phyloP scores from a whole-genome alignment of 2,888 invertebrate genomes.

The Lepeophtheirus nordmannii region DNA sequence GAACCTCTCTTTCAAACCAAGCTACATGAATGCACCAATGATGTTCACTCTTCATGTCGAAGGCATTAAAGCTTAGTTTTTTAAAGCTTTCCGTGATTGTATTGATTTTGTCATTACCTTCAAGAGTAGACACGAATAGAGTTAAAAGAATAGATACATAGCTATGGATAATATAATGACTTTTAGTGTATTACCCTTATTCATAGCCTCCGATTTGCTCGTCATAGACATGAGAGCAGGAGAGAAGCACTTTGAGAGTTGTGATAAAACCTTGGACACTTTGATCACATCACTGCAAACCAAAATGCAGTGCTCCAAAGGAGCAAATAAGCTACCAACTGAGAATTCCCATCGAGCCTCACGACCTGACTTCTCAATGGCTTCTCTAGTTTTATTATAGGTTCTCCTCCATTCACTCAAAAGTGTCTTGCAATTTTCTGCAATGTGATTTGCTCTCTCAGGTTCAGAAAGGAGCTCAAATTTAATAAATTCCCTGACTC shows the following conservation, averaged over 20 bases:
- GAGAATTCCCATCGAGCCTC: slow-evolving; percentile 24
- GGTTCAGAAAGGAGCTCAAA: background rate
- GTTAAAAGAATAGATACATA: no score
- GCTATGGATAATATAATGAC: background rate
- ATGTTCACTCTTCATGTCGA: slow-evolving; percentile 8
- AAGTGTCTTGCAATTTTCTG: background rate
- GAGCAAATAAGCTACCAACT: slow-evolving; percentile 3
- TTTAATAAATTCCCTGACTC: background rate
- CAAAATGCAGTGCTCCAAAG: slow-evolving; percentile 5
- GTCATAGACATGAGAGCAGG: background rate
- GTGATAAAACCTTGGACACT: slow-evolving; percentile 4
- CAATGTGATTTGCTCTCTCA: background rate
- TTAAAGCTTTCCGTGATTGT: slow-evolving; percentile 13
- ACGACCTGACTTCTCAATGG: slow-evolving; percentile 18
- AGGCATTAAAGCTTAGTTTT: slow-evolving; percentile 1
- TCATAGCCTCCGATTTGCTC: slow-evolving; percentile 8
- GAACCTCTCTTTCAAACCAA: slow-evolving; percentile 24
- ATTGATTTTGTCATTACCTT: background rate
- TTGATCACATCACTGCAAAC: slow-evolving; percentile 19
- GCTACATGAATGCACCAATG: slow-evolving; percentile 17
- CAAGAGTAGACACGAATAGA: background rate
- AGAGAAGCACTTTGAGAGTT: slow-evolving; percentile 6
- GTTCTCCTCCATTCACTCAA: slow-evolving; percentile 7
- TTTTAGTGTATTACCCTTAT: background rate
- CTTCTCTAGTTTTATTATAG: slow-evolving; percentile 10